phyloP scores from a whole-genome alignment of 2,113 vertebrate genomes.

The Apteryx mantelli region DNA sequence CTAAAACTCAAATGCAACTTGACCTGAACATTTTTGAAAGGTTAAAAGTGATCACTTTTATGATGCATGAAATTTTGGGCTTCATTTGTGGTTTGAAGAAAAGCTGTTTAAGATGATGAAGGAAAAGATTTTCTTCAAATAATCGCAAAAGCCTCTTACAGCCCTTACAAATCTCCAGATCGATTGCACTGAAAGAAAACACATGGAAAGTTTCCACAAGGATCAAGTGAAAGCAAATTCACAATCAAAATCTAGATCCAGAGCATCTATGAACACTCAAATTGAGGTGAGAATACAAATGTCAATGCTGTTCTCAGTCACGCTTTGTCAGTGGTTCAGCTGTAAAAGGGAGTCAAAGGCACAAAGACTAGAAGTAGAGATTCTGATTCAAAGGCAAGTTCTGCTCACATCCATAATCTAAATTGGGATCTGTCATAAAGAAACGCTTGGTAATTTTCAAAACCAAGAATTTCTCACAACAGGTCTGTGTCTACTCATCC shows the following conservation, averaged over 20 bases:
- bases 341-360: neutral
- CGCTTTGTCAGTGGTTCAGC: neutral
- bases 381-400: neutral
- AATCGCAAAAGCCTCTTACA: neutral
- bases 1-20: neutral
- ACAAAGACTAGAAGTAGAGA: neutral
- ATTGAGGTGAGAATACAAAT: neutral
- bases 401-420: neutral
- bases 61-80: neutral
- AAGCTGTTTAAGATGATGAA: neutral
- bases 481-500: neutral
- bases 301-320: neutral
- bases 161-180: neutral
- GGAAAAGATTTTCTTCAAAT: neutral
- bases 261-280: neutral
- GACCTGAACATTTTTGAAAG: neutral
- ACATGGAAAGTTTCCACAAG: rapidly evolving
- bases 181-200: neutral
- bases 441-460: neutral
- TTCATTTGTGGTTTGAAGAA: neutral
- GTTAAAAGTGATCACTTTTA: no score
- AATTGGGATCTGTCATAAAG: no score
- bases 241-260: neutral
- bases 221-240: neutral
- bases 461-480: neutral